Base-by-base conservation (phyloP, 2,113 vertebrate genomes). In the Paralichthys olivaceus region DNA sequence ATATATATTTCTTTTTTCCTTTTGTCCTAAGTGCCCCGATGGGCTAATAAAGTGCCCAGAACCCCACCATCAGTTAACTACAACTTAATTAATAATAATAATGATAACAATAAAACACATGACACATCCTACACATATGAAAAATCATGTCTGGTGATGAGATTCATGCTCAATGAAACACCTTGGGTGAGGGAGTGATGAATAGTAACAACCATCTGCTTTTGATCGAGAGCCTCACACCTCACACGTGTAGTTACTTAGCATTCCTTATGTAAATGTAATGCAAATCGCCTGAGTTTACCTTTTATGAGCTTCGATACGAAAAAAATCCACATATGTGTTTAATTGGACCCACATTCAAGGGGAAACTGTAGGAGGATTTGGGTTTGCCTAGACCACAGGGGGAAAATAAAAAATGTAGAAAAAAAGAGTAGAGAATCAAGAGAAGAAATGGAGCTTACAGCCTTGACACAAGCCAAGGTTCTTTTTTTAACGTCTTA, bases 341-440 rank as follows among this genome's bases (percentile, higher is more conserved):
- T 91, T 93, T 94, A 93, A 94, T 93, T 93, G 89, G 87, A 84
- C 73, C 85, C 88, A 91, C 80, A 84, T 93, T 92, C 70, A 83
- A 73, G 51, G 54, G 69, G 69, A 85, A 89, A 80, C 88, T 80
- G 81, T 32, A 63, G 29, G 76, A 84, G 75, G 87, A 87, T 83
- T 87, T 87, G 75, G 87, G 84, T 87, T 87, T 85, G 85, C 77
- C 82, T 91, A 19, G 2, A 79, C 90, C 91, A 83, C 88, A 80
- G 75, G 88, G 90, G 90, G 77, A 87, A 88, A 89, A 91, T 88
- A 87, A 85, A 82, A 89, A 77, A 56, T 5, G 66, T n/a, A 54
- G n/a, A 57, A 63, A 71, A 76, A 55, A 71, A 73, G 22, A 58
- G 19, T 6, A 5, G 15, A 63, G 54, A 55, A 66, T 77, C 25